Percentiles rank a stretch among this genome's conserved stretches.
phyloP scores from a whole-genome alignment of 2,888 invertebrate species.

The Pantelozetes paolii region DNA sequence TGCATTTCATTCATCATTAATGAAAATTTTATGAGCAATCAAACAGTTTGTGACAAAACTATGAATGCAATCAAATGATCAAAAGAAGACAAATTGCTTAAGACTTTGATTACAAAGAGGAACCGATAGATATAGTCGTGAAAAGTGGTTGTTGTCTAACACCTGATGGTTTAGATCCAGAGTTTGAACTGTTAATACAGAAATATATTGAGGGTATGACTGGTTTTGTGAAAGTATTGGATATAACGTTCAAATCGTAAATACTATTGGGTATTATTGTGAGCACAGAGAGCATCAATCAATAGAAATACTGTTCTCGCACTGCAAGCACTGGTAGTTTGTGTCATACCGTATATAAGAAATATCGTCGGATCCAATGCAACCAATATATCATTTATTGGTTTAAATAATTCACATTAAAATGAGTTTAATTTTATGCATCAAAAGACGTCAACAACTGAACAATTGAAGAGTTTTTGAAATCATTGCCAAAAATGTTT shows the following conservation, averaged over 20 bases:
- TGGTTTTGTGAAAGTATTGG: neutral
- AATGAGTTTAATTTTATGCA: slow-evolving; percentile 9
- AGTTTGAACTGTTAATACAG: neutral
- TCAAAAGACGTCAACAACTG: slow-evolving; percentile 3
- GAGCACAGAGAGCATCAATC: slow-evolving; percentile 6
- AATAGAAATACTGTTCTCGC: neutral
- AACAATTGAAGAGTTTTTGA: slow-evolving; percentile 7
- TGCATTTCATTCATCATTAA: too few species aligned
- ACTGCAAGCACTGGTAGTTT: neutral
- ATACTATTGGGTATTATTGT: neutral
- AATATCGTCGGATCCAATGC: neutral
- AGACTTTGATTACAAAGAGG: too few species aligned
- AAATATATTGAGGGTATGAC: neutral
- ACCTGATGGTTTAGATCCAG: slow-evolving; percentile 13
- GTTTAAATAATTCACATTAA: slow-evolving; percentile 19
- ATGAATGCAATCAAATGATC: too few species aligned
- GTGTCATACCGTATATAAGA: slow-evolving; percentile 18
- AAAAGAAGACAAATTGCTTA: too few species aligned
- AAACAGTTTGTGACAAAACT: too few species aligned
- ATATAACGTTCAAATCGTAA: neutral
- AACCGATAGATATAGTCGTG: neutral
- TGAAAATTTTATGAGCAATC: too few species aligned
- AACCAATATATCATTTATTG: neutral
- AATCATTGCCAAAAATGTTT: slow-evolving; percentile 11
- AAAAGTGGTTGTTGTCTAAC: neutral